Base-by-base conservation (phyloP, 2,113 vertebrate genomes). In the Stigmatopora nigra region DNA sequence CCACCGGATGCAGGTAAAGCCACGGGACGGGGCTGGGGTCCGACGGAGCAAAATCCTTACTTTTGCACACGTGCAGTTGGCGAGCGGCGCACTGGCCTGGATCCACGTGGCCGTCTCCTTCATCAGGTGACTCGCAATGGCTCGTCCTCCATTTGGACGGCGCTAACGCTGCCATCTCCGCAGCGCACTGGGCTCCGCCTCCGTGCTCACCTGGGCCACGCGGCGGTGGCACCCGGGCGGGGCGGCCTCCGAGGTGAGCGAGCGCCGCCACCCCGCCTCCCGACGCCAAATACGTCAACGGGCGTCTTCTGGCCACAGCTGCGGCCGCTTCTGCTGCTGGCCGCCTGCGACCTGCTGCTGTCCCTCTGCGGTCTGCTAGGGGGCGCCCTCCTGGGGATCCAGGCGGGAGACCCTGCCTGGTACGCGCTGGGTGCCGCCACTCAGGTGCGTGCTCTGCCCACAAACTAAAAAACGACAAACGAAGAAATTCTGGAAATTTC, bases 381-480 rank as follows among this genome's bases (percentile, higher is more conserved):
- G 6, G 86, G 84, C 0, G 70, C 91, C 9, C 81, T 97, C 8
- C 92, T 91, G 10, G 51, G 5, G 17, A 2, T 65, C 88, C 90
- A 25, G 80, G 76, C 1, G 77, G 79, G 15, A 63, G 79, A 65
- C 51, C 61, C 63, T 49, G 69, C 68, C 52, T 74, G 95, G 77
- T 94, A 93, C 76, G 93, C 94, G 77, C 86, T 96, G 60, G 93
- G 94, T 77, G 86, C 87, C 0, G 69, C 87, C 0, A 93, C 90
- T 48, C 91, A 96, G 87, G 95, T 84, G 66, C 7, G 0, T 20
- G 14, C 16, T 5, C 4, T 2, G 16, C 2, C 12, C 3, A 19
- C n/a, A 11, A 61, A 25, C 14, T 41, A 20, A 7, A n/a, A 38
- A 38, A 11, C 12, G 17, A 51, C n/a, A 7, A 51, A 19, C 48